Base-by-base conservation (phyloP, 1,140 invertebrate species). In the Myzus persicae region DNA sequence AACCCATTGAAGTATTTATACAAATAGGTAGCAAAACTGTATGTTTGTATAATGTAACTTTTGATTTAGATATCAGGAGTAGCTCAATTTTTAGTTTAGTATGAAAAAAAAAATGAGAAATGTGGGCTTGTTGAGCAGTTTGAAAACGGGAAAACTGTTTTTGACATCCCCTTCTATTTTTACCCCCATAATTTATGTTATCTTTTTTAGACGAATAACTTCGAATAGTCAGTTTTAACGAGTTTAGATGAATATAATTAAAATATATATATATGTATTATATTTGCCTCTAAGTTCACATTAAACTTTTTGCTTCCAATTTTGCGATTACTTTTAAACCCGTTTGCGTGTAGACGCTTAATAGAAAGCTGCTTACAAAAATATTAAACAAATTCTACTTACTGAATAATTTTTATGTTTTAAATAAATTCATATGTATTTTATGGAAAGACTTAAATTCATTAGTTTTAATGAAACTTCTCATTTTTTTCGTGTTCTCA, bases 111-210 rank as follows among this genome's bases (percentile, higher is more conserved):
- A 51, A 48, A 31, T 14, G 48, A 51, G 48, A 46, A 88, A 88
- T 88, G 44, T 88, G 85, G 26, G 48, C 24, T 54, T 40, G 40
- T 67, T 82, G 42, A 92, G 76, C 54, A 40, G 54, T 90, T 90
- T 48, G n/a, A 54, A 76, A 91, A 89, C 11, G 51, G 36, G 46
- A 82, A 82, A 48, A 48, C 44, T 92, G 91, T 82, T 92, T 40
- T 76, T 92, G 67, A 92, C 91, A 92, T n/a, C 22, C 44, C 76
- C 76, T 82, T 81, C 44, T 92, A 92, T 92, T 89, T 92, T 92
- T 82, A 48, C 67, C 67, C 91, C 11, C n/a, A 82, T 92, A 92
- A 92, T 81, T 92, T 81, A 48, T 92, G 42, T 82, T 92, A 91
- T 92, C 44, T 92, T 92, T 91, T 91, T 67, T 81, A 76, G 51